Conservation (phyloP, 30 jellyfish, hydroid and myxozoan genomes). For the Clytia hemisphaerica region DNA sequence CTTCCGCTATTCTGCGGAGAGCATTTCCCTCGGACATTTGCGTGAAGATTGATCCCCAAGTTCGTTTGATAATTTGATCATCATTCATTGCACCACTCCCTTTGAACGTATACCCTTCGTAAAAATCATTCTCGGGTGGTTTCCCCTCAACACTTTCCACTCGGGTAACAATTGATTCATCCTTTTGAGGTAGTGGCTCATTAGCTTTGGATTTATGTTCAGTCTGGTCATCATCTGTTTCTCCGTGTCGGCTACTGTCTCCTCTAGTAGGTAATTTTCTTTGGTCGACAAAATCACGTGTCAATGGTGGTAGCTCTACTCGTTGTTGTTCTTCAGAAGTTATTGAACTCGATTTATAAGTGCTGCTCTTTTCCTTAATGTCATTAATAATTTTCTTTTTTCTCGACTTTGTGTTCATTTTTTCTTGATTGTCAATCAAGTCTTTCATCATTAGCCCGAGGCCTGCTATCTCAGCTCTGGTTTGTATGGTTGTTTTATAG, state of each 20-base stretch:
- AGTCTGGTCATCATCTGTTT: no score
- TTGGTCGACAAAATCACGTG: no score
- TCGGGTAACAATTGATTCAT: not conserved
- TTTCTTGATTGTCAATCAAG: conserved; percentile 8
- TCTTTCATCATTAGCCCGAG: conserved; percentile 32
- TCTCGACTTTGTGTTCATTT: no score
- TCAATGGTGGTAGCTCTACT: no score
- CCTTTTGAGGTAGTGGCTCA: not conserved
- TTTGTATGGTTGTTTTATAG: conserved; percentile 11
- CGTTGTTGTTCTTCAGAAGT: no score
- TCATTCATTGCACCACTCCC: not conserved
- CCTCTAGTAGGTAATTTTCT: no score
- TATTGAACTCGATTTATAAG: no score
- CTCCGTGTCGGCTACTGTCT: no score
- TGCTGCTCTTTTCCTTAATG: no score
- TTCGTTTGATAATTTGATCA: conserved; percentile 9
- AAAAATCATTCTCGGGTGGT: conserved; percentile 5
- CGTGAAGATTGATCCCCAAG: conserved; percentile 24
- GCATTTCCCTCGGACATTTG: not conserved
- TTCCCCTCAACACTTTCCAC: not conserved
- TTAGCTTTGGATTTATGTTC: no score
- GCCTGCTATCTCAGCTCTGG: conserved; percentile 38
- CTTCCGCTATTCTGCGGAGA: no score
- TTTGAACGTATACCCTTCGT: conserved; percentile 29
- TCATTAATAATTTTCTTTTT: no score